A percentile compares a stretch with the other conserved stretches of the same genome.
These are phyloP conservation scores for Gastrophryne carolinensis DNA, from an alignment of 2,797 vertebrate species.

Conservation along the genomic window DNA sequence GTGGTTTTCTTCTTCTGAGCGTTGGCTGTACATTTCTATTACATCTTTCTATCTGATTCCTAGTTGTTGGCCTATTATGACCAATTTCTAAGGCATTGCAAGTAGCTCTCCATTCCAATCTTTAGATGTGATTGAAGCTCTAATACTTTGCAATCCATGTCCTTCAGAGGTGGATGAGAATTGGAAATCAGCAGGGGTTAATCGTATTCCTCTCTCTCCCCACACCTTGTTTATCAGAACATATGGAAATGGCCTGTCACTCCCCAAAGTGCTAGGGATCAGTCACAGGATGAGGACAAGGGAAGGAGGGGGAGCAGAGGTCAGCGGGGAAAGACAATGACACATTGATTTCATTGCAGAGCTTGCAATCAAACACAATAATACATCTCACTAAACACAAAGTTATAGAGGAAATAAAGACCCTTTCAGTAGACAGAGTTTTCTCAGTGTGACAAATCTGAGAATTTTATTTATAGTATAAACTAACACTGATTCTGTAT, in stretches of 20 bases:
- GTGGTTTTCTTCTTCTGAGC: neutral
- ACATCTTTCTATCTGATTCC: constrained; percentile 40
- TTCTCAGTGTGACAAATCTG: too few species aligned
- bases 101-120: constrained; percentile 48
- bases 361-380: constrained; percentile 44
- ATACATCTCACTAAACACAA: constrained; percentile 10
- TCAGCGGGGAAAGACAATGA: constrained; percentile 46
- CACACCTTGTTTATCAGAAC: constrained; percentile 52
- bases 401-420: neutral
- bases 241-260: constrained; percentile 51
- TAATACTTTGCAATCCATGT: constrained; percentile 50
- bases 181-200: constrained; percentile 54
- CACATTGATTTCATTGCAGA: constrained; percentile 46
- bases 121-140: constrained; percentile 47
- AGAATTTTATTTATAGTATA: too few species aligned
- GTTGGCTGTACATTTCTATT: constrained; percentile 38
- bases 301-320: constrained; percentile 40
- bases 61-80: constrained; percentile 46
- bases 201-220: constrained; percentile 49
- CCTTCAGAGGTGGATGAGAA: constrained; percentile 54
- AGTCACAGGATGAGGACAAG: constrained; percentile 45
- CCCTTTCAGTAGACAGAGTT: too few species aligned
- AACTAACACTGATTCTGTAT: too few species aligned
- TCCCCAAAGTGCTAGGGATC: constrained; percentile 49
- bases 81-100: constrained; percentile 45